phyloP scores from a whole-genome alignment of 2,113 vertebrate species.

The Upupa epops region DNA sequence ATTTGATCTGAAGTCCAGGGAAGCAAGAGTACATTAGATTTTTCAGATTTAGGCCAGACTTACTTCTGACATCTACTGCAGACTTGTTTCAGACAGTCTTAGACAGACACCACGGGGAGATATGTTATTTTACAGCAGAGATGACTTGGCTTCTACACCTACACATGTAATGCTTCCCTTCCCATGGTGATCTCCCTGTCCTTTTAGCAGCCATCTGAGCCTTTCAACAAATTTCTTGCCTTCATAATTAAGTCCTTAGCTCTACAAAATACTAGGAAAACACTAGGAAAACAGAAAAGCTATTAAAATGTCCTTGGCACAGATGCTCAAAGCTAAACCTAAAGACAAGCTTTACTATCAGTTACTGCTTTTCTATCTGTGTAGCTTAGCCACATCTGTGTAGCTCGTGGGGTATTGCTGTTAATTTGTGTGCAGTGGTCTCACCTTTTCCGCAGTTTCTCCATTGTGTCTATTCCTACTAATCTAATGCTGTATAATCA shows the following conservation, averaged over 20 bases:
- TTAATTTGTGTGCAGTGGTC: slow-evolving; percentile 35
- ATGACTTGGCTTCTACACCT: neutral
- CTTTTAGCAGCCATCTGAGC: slow-evolving; percentile 10
- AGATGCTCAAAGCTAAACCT: neutral
- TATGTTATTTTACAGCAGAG: neutral
- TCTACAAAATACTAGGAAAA: neutral
- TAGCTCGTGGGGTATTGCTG: slow-evolving; percentile 42
- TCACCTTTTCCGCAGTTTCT: slow-evolving; percentile 41
- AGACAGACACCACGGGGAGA: neutral
- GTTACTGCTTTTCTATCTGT: neutral
- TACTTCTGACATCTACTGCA: neutral
- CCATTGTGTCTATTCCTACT: slow-evolving; percentile 22
- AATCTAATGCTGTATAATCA: slow-evolving; percentile 42
- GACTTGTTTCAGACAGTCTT: neutral
- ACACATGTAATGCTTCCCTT: neutral
- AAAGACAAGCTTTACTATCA: neutral
- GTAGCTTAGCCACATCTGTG: slow-evolving; percentile 5
- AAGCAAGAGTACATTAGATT: neutral
- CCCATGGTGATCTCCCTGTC: neutral
- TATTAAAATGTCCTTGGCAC: neutral
- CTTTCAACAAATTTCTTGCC: neutral
- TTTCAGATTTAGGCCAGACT: neutral
- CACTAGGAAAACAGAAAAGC: neutral
- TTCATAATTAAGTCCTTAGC: neutral
- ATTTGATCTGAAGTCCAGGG: neutral